A percentile compares a stretch with the other conserved stretches of the same genome.
These are phyloP conservation scores for Eulemur coronatus DNA, from an alignment of 2,797 vertebrate species.

Conservation along the genomic window DNA sequence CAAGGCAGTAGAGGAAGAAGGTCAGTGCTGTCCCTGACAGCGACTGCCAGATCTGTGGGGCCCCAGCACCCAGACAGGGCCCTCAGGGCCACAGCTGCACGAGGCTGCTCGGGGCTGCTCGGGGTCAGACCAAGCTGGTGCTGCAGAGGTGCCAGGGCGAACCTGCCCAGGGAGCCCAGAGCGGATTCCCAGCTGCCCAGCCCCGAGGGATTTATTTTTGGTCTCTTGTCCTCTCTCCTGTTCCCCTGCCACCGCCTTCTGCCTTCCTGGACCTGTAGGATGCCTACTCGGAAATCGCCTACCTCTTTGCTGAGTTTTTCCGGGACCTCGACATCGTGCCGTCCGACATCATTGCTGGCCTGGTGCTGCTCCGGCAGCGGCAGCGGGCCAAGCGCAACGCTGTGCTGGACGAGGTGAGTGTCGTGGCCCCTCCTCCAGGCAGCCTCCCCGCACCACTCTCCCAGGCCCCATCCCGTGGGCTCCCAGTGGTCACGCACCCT, in stretches of 20 bases:
- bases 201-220: not conserved
- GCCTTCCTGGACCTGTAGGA: slow-evolving; percentile 86
- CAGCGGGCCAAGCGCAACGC: slow-evolving; percentile 95
- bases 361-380: slow-evolving; percentile 97
- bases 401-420: slow-evolving; percentile 94
- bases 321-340: slow-evolving; percentile 99
- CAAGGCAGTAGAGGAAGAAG: not conserved
- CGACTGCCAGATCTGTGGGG: not conserved
- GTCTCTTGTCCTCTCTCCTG: not conserved
- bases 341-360: slow-evolving; percentile 97
- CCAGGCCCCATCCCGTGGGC: rapidly evolving
- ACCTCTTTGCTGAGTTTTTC: slow-evolving; percentile 99
- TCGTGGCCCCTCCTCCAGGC: rapidly evolving
- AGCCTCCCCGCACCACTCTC: rapidly evolving
- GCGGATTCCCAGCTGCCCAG: not conserved
- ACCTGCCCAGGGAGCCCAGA: not conserved
- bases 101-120: rapidly evolving
- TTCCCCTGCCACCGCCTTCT: not conserved
- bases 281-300: slow-evolving; percentile 98
- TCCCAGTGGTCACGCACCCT: not conserved
- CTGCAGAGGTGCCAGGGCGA: rapidly evolving
- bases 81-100: not conserved
- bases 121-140: not conserved
- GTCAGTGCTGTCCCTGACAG: not conserved
- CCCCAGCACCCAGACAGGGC: not conserved